These are phyloP conservation scores for Thaumatotibia leucotreta DNA, from an alignment of 1,140 invertebrate genomes.

Conservation along the genomic window DNA sequence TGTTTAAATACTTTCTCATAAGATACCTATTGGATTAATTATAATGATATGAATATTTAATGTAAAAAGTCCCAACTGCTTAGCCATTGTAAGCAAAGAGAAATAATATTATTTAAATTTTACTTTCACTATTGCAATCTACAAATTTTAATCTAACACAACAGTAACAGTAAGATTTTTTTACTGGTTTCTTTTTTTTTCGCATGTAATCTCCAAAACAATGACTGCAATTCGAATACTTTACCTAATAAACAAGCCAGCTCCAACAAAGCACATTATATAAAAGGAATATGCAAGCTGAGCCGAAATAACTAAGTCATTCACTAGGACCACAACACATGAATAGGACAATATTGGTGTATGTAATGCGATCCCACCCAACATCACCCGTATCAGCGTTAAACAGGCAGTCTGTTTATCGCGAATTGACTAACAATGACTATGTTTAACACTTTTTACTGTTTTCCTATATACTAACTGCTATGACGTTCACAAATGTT, in stretches of 20 bases:
- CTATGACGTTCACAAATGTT: conserved; percentile 99
- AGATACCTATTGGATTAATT: too few species aligned
- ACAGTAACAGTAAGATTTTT: background rate
- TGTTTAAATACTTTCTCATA: too few species aligned
- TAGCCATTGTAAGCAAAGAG: background rate
- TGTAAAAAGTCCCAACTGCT: background rate
- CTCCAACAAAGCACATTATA: conserved; percentile 5
- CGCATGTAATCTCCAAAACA: too few species aligned
- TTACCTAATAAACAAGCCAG: background rate
- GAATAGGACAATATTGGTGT: background rate
- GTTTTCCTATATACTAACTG: conserved; percentile 84
- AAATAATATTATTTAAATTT: background rate
- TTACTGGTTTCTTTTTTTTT: too few species aligned
- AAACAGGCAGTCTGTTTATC: background rate
- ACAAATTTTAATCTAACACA: background rate
- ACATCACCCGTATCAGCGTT: background rate
- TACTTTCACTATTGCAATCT: background rate
- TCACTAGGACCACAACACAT: background rate
- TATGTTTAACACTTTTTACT: conserved; percentile 26
- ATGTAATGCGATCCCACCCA: background rate
- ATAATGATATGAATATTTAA: too few species aligned
- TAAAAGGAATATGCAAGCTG: conserved; percentile 9
- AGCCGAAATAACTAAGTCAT: background rate
- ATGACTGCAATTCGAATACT: background rate
- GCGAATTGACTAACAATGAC: conserved; percentile 31